These are phyloP conservation scores for Copsychus sechellarum DNA, from an alignment of 2,113 vertebrate genomes.

Conservation along the genomic window DNA sequence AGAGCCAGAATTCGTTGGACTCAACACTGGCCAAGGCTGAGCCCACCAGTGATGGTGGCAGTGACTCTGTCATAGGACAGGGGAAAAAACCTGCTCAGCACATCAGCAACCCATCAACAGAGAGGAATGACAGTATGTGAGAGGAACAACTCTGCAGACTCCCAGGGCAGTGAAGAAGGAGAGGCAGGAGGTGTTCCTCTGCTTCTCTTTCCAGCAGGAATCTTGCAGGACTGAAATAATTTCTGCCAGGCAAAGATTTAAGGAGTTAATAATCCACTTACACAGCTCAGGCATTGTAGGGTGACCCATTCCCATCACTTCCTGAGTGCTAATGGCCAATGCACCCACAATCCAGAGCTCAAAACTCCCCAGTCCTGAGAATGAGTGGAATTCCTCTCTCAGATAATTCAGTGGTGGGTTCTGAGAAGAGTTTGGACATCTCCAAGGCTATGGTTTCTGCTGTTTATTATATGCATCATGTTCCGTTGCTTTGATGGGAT, in stretches of 20 bases:
- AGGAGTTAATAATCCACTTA: neutral
- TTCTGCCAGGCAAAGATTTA: neutral
- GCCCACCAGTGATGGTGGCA: accelerated
- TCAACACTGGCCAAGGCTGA: accelerated
- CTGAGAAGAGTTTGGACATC: neutral
- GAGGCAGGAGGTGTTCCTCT: neutral
- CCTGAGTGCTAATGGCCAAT: neutral
- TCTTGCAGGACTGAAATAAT: neutral
- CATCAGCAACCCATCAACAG: neutral
- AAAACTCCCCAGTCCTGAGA: neutral
- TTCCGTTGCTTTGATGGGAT: neutral
- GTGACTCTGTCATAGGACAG: accelerated
- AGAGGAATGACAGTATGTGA: neutral
- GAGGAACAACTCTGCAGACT: neutral
- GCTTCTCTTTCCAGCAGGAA: neutral
- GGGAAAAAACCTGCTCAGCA: neutral
- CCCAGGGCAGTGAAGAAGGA: neutral
- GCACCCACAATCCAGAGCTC: neutral
- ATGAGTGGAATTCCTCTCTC: neutral
- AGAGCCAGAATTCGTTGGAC: accelerated
- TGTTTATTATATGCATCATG: neutral
- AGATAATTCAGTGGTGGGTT: neutral
- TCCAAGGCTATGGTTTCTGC: neutral
- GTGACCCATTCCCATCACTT: neutral
- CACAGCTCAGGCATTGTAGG: neutral